These are phyloP conservation scores for Cardiocondyla obscurior DNA, from an alignment of 1,140 invertebrate genomes.

Conservation along the genomic window DNA sequence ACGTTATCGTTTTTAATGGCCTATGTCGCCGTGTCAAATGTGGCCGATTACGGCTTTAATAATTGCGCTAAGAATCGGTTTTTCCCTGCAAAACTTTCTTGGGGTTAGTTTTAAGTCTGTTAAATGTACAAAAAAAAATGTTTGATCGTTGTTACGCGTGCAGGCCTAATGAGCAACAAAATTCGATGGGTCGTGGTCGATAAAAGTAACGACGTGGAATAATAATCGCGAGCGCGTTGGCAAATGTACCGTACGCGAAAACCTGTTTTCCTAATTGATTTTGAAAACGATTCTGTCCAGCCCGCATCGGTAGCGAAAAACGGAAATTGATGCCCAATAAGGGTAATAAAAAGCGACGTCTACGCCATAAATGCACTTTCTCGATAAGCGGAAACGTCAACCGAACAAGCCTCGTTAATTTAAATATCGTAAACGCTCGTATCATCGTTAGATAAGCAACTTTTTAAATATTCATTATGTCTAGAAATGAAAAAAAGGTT, in stretches of 20 bases:
- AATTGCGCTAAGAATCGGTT: not conserved
- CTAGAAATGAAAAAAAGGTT: not conserved
- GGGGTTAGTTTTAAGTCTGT: not conserved
- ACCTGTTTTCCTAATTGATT: conserved; percentile 16
- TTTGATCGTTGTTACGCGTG: not conserved
- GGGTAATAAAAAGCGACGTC: conserved; percentile 2
- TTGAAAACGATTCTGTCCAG: conserved; percentile 29
- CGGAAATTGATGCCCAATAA: not conserved
- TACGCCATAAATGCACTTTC: not conserved
- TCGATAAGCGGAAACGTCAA: conserved; percentile 23
- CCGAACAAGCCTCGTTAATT: not conserved
- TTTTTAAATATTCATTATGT: not conserved
- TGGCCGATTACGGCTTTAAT: not conserved
- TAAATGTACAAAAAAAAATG: not conserved
- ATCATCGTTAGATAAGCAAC: not conserved
- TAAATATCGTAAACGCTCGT: conserved; percentile 7
- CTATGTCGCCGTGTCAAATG: not conserved
- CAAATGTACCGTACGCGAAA: conserved; percentile 2
- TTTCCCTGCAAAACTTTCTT: not conserved
- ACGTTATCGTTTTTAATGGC: not conserved
- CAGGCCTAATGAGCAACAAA: not conserved
- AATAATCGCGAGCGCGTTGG: not conserved
- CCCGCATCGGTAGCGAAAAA: conserved; percentile 16
- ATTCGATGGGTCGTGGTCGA: not conserved
- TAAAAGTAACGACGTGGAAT: no score